Evolutionary conservation across 2,888 invertebrate genomes (phyloP).

Genomic region (Eupithecia subumbrata): DNA sequence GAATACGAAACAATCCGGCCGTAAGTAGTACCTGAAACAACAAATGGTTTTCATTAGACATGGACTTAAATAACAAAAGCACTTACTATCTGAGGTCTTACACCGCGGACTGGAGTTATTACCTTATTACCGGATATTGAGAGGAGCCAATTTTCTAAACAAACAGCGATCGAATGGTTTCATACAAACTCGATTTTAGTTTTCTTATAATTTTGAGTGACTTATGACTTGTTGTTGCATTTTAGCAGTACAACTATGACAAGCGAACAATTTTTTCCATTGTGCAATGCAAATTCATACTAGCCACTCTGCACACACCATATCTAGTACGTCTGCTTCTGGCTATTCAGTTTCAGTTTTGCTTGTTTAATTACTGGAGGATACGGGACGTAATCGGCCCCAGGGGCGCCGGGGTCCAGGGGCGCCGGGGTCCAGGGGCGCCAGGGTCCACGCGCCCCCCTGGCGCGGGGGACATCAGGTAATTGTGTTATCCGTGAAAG

Average conservation of each 20-base stretch:
- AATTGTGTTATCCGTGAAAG: constrained; percentile 34
- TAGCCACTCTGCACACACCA: background rate
- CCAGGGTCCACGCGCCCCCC: constrained; percentile 5
- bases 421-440: constrained; percentile 1
- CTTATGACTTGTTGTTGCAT: background rate
- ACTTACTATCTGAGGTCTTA: background rate
- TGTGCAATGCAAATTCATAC: background rate
- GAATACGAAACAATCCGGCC: background rate
- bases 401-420: constrained; percentile 5
- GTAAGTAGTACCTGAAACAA: background rate
- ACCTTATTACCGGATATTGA: no score
- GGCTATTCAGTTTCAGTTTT: constrained; percentile 14
- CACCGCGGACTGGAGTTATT: no score
- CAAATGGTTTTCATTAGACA: background rate
- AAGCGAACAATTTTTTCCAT: background rate
- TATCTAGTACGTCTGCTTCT: background rate
- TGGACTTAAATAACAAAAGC: background rate
- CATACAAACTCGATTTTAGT: no score
- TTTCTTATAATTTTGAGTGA: no score
- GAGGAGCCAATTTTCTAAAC: no score
- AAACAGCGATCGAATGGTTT: no score
- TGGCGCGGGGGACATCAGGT: constrained; percentile 16
- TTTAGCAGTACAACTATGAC: background rate
- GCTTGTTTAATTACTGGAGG: constrained; percentile 23
- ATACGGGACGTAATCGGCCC: constrained; percentile 20